Evolutionary conservation across 2,113 vertebrate species (phyloP).

Genomic region (Syngnathoides biaculeatus): DNA sequence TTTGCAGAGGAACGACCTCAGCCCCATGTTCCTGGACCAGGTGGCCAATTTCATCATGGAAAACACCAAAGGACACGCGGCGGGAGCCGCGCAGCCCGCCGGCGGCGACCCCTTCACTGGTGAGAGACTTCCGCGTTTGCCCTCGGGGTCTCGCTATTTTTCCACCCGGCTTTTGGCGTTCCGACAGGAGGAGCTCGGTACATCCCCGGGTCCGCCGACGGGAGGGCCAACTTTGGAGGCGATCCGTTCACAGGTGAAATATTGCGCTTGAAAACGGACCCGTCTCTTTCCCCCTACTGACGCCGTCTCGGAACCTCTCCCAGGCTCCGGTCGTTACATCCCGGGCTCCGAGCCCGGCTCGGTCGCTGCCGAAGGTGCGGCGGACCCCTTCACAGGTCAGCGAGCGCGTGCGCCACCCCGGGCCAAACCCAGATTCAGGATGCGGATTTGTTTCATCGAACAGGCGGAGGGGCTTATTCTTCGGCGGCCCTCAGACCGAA

Average conservation of each 20-base stretch:
- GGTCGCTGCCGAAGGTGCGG: conserved; percentile 51
- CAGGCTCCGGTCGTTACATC: conserved; percentile 90
- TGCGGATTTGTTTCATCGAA: neutral
- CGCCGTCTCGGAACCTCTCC: neutral
- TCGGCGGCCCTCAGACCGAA: conserved; percentile 63
- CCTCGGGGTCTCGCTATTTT: no score
- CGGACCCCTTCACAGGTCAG: conserved; percentile 87
- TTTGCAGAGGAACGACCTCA: conserved; percentile 91
- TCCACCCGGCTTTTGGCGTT: neutral
- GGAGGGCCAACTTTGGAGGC: conserved; percentile 41
- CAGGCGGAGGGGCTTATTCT: conserved; percentile 83
- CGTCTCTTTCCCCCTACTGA: neutral
- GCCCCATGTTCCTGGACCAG: conserved; percentile 95
- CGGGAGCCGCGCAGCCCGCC: conserved; percentile 68
- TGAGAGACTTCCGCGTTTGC: conserved; percentile 49
- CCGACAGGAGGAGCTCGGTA: conserved; percentile 71
- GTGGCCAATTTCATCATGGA: conserved; percentile 98
- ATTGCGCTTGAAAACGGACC: no score
- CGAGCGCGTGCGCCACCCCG: neutral
- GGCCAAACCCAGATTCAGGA: neutral
- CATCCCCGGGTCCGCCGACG: conserved; percentile 64
- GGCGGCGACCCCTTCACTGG: conserved; percentile 92
- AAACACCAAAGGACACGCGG: conserved; percentile 89
- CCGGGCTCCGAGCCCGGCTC: conserved; percentile 73
- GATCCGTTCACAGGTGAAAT: conserved; percentile 77